Evolutionary conservation across 2,113 vertebrate species (phyloP).

Genomic region (Labeo rohita): DNA sequence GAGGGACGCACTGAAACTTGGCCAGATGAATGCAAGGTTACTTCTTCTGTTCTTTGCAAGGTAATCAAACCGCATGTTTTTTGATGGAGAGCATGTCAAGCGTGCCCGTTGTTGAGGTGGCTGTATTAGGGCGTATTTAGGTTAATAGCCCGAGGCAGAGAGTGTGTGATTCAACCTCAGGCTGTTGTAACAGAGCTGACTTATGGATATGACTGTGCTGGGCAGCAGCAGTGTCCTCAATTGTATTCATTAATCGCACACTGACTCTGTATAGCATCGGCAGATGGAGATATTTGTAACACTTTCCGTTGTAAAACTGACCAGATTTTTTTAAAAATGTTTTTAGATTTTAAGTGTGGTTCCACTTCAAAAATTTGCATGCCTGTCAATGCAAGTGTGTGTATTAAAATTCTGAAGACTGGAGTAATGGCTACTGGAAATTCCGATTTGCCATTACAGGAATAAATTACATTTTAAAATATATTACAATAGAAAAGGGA

Average conservation of each 20-base stretch:
- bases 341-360: background rate
- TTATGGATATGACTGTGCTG: background rate
- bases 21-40: conserved; percentile 52
- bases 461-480: background rate
- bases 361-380: too few species aligned
- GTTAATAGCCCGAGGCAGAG: conserved; percentile 35
- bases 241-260: conserved; percentile 1
- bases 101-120: conserved; percentile 31
- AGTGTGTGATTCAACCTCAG: conserved; percentile 36
- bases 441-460: background rate
- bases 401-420: background rate
- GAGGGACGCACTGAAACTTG: conserved; percentile 55
- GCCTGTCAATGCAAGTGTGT: background rate
- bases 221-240: background rate
- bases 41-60: conserved; percentile 7
- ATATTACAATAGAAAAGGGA: background rate
- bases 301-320: background rate
- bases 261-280: conserved; percentile 5
- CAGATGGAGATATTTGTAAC: background rate
- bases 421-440: background rate
- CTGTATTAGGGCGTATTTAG: conserved; percentile 41
- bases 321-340: background rate
- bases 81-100: conserved; percentile 4
- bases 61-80: conserved; percentile 24
- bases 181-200: conserved; percentile 29